Conservation (phyloP, 2,888 invertebrate genomes). For the Neoaliturus tenellus region DNA sequence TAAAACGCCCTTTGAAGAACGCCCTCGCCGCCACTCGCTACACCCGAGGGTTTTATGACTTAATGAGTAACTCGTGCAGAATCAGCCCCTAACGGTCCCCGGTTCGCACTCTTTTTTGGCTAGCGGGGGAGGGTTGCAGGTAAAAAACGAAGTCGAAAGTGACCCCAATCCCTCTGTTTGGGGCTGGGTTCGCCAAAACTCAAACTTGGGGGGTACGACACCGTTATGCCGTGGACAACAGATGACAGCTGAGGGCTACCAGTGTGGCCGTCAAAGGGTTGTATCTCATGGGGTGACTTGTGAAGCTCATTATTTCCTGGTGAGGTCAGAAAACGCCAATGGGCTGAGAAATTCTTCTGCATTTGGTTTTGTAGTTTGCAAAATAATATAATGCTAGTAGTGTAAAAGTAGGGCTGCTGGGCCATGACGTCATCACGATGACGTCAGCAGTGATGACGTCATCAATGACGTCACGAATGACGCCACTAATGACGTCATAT, state of each 20-base stretch:
- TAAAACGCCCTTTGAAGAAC: background rate
- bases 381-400: no score
- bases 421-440: no score
- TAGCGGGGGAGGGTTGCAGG: background rate
- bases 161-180: slow-evolving; percentile 13
- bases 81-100: background rate
- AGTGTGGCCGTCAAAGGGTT: background rate
- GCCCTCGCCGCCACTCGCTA: background rate
- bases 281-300: background rate
- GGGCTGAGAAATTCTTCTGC: no score
- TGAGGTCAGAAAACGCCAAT: no score
- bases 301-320: no score
- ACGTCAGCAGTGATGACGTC: no score
- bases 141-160: slow-evolving; percentile 31
- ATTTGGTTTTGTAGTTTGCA: no score
- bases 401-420: no score
- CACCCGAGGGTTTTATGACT: background rate
- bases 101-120: background rate
- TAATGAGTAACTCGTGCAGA: background rate
- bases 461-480: no score
- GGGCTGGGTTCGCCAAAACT: background rate
- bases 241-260: background rate
- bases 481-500: no score
- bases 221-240: background rate
- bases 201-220: background rate